Evolutionary conservation across 2,888 invertebrate species (phyloP), one percentile per base, ranked within the genome.

Genomic region (Caenorhabditis wallacei): DNA sequence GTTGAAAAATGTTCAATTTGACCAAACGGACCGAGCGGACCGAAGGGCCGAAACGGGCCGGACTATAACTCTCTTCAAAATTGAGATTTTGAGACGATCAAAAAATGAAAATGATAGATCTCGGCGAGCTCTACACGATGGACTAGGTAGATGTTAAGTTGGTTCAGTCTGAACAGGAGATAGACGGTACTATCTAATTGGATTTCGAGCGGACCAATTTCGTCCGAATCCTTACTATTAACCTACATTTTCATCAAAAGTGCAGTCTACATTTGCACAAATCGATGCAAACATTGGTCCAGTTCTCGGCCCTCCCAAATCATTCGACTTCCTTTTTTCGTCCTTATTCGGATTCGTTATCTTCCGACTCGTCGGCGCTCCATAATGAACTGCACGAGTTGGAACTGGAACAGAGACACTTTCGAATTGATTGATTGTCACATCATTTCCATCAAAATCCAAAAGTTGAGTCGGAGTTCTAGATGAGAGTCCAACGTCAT

Each of bases 191-290:
- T n/a, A n/a, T n/a, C n/a, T n/a, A n/a, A n/a, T n/a, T n/a, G n/a
- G n/a, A n/a, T n/a, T n/a, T n/a, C n/a, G n/a, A n/a, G n/a, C n/a
- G n/a, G n/a, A n/a, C n/a, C n/a, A n/a, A n/a, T n/a, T n/a, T n/a
- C n/a, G n/a, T n/a, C n/a, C n/a, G n/a, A n/a, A n/a, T n/a, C n/a
- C n/a, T n/a, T n/a, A n/a, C n/a, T n/a, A n/a, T n/a, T n/a, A 3
- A 43, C 74, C 40, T n/a, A 79, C 81, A 72, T 79, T 70, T 0
- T 83, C 80, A 68, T 87, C 87, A 66, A 88, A 88, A 30, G 63
- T 78, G 70, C 88, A 88, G 70, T 88, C 88, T 11, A 87, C 69
- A 7, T 54, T 40, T 8, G 88, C 81, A 66, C 89, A 89, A 18
- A 84, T 54, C 2, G 87, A 80, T 4, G 76, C 76, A 63, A 86